Evolutionary conservation across 2,888 invertebrate species (phyloP), one percentile per base, ranked within the genome.

Genomic region (Phyto melanocephala): DNA sequence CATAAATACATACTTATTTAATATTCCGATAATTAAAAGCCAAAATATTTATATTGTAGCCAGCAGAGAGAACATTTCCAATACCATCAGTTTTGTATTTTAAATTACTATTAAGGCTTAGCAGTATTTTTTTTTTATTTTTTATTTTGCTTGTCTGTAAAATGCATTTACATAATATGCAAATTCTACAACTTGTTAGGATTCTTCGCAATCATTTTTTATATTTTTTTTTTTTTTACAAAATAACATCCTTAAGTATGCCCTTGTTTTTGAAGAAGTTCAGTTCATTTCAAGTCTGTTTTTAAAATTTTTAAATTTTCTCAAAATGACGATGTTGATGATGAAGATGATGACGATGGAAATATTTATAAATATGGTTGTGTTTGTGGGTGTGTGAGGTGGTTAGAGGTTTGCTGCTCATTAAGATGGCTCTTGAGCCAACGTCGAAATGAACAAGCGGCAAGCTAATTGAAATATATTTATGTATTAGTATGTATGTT

Each of bases 251-350:
- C 82, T 79, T 82, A 79, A 82, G 79, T 79, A 65, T 79, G 82
- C 79, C 71, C 82, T 82, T 82, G 79, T 82, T 79, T 77, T 72
- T 78, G 52, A 82, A 82, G 78, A 82, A 82, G 82, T 82, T 82
- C 75, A 71, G 74, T 76, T 52, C 0, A 50, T 24, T 75, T 47
- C 20, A 22, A 50, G 42, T 47, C 11, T 20, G 35, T 65, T 65
- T 7, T 17, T 52, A 76, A 80, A 63, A 68, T 68, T 47, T 67
- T 37, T 22, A 67, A 81, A 71, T 79, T 78, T 71, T 70, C 52
- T 67, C 11, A 47, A 60, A 75, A 75, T 45, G 15, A 15, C 6
- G n/a, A n/a, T n/a, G n/a, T n/a, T n/a, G n/a, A n/a, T n/a, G n/a
- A n/a, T n/a, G n/a, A n/a, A n/a, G n/a, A n/a, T n/a, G n/a, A n/a